Evolutionary conservation across 2,113 vertebrate genomes (phyloP), one percentile per base, ranked within the genome.

Genomic region (Passer domesticus): DNA sequence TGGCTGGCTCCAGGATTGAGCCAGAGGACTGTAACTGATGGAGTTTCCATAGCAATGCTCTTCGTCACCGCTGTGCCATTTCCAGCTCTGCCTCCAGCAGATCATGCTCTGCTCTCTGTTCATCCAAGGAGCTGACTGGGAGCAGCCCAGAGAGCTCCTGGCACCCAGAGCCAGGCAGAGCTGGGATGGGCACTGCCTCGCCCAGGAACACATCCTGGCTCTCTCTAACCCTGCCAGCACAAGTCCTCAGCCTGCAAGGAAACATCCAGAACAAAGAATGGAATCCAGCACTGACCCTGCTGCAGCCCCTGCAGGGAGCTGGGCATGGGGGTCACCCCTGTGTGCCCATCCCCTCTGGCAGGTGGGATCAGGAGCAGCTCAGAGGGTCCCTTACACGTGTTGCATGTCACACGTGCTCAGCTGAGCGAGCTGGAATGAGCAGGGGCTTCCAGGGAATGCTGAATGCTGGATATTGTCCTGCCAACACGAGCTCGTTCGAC

Each of bases 1-100:
- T 11, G 10, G n/a, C 92, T 60, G 75, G 73, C 31, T 76, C 44
- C 49, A 7, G 66, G 77, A 69, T 79, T 43, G 89, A 95, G 90
- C 73, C n/a, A 18, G 92, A 89, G 89, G 77, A 70, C 31, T 63
- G 59, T n/a, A 72, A 62, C 75, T 31, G 87, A 92, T 92, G 68
- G 58, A 86, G 97, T 97, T 97, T 68, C 96, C 95, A 96, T 95
- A 95, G 95, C 94, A 89, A 96, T 97, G 91, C 89, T 41, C n/a
- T 53, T 37, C 87, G 19, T 85, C 93, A 90, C 53, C 1, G 52
- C 90, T 20, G 68, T 91, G 68, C 87, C 81, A 28, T 74, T 81
- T 58, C 86, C 89, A 90, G 94, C 72, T 72, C 93, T 78, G 94
- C 84, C 84, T 76, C 31, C 81, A 95, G 92, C 93, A 35, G 37